Conservation (phyloP, 1,140 invertebrate genomes). For the Periplaneta americana region DNA sequence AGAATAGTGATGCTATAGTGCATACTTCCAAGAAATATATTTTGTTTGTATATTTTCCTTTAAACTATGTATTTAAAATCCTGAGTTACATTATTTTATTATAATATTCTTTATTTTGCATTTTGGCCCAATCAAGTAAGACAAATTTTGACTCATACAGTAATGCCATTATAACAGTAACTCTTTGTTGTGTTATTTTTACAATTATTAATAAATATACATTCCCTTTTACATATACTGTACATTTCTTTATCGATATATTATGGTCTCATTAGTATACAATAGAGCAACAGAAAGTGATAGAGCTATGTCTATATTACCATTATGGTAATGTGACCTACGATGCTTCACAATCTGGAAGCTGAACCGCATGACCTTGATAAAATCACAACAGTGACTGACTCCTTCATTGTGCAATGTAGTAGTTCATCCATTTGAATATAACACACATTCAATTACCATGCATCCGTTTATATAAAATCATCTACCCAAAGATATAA, state of each 20-base stretch:
- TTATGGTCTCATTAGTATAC: not conserved
- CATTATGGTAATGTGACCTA: not conserved
- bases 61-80: not conserved
- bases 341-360: constrained; percentile 5
- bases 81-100: not conserved
- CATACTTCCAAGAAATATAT: not conserved
- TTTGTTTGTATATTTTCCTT: not conserved
- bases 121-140: constrained; percentile 11
- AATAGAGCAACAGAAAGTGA: not conserved
- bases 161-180: not conserved
- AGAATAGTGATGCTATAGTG: not conserved
- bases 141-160: not conserved
- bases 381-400: constrained; percentile 3
- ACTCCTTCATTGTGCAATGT: constrained; percentile 3
- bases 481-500: constrained; percentile 1
- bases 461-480: constrained; percentile 8
- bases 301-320: not conserved
- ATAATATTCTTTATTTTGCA: not conserved
- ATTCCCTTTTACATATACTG: constrained; percentile 2
- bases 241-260: constrained; percentile 6
- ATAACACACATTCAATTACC: not conserved
- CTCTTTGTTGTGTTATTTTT: not conserved
- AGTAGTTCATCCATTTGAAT: not conserved
- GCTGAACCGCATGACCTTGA: not conserved
- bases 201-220: not conserved